Base-by-base conservation (phyloP, 2,113 vertebrate species). In the Petroica traversi region DNA sequence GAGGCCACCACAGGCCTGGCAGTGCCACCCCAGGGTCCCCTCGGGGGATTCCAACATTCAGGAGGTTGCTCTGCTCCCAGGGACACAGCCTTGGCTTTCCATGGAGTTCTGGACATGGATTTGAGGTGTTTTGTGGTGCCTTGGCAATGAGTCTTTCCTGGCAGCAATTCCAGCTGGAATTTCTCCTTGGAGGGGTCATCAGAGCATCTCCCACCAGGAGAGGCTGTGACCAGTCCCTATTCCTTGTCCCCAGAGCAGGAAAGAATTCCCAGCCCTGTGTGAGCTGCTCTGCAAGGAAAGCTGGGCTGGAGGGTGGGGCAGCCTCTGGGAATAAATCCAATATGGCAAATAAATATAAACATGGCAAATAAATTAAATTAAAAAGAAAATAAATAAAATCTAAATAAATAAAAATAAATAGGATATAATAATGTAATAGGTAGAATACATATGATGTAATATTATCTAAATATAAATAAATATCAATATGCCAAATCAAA, bases 181-280 rank as follows among this genome's bases (percentile, higher is more conserved):
- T 22, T 62, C 40, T 68, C 16, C 0, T 54, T 66, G 41, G 48
- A 81, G 45, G 31, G 29, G 8, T 66, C 43, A 41, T 10, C 40
- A 23, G 11, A 75, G 22, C 23, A 1, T 62, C 77, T 84, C 48
- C 76, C 62, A n/a, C 8, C 11, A 12, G 11, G n/a, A 33, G 41
- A 22, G 51, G 31, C 34, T 63, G 71, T 67, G 49, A 20, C 10
- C 22, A 4, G 41, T 16, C 17, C 22, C 45, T 77, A 24, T 52
- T 31, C 51, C 59, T 33, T 40, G 36, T 63, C n/a, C 25, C 38
- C 5, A 0, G 0, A 0, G 40, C 9, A 16, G 33, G 4, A 0
- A 62, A 43, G 12, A 23, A 5, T 54, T 38, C 28, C 61, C 25
- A 20, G 61, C 34, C 41, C 40, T 33, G 25, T 29, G 19, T 14